Percentiles rank a stretch among this genome's conserved stretches.
Conservation (phyloP, 2,113 vertebrate genomes). For the Phaethornis superciliosus region DNA sequence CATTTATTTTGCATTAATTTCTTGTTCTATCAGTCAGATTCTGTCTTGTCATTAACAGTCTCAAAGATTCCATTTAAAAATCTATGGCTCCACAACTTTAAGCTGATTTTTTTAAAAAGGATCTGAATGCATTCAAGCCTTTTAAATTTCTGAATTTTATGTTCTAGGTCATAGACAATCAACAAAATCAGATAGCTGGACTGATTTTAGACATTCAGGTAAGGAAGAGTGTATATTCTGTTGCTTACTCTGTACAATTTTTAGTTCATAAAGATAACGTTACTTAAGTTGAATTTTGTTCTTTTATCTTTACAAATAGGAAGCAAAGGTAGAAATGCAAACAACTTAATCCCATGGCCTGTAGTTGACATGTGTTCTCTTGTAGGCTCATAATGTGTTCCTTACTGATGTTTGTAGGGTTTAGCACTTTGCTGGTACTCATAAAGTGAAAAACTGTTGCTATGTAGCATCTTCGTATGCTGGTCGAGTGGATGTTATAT, state of each 20-base stretch:
- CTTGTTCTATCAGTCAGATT: neutral
- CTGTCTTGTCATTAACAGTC: neutral
- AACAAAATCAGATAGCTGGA: slow-evolving; percentile 87
- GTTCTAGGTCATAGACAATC: slow-evolving; percentile 87
- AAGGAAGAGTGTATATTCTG: slow-evolving; percentile 44
- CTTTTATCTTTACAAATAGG: neutral
- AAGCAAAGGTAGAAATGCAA: neutral
- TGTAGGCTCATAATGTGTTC: neutral
- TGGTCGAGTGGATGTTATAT: neutral
- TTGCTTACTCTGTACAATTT: neutral
- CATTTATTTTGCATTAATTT: neutral
- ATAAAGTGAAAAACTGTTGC: neutral
- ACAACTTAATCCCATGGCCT: neutral
- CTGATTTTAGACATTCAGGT: slow-evolving; percentile 83
- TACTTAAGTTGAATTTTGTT: neutral
- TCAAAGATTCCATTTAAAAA: neutral
- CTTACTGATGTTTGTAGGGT: neutral
- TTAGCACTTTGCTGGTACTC: neutral
- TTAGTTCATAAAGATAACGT: neutral
- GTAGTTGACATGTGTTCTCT: neutral
- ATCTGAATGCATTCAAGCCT: neutral
- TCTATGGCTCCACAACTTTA: neutral
- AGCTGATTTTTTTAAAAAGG: neutral
- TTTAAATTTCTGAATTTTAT: slow-evolving; percentile 17
- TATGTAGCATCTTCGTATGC: neutral